Conservation (phyloP, 2,113 vertebrate species). For the Rhineura floridana region DNA sequence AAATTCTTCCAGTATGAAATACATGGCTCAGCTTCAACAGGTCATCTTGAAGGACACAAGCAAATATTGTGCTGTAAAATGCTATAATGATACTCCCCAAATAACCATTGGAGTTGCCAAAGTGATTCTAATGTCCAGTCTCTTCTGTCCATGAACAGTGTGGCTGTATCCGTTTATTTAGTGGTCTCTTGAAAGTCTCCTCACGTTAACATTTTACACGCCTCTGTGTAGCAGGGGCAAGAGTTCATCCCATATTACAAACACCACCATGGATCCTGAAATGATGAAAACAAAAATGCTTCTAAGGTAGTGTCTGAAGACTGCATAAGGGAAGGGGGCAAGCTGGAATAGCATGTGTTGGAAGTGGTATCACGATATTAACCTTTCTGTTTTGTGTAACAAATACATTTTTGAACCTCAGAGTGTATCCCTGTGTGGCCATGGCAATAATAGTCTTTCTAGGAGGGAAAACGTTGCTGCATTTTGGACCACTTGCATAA, state of each 20-base stretch:
- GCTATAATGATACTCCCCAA: constrained; percentile 19
- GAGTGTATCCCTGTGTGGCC: neutral
- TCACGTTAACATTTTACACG: neutral
- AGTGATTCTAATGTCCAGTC: neutral
- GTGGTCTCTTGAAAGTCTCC: neutral
- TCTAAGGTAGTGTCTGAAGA: neutral
- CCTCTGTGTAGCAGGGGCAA: constrained; percentile 48
- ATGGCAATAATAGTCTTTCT: neutral
- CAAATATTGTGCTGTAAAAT: constrained; percentile 7
- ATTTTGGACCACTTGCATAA: neutral
- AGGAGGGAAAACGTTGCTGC: neutral
- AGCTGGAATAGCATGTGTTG: neutral
- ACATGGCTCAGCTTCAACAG: constrained; percentile 9
- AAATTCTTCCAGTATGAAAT: constrained; percentile 33
- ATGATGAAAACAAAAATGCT: constrained; percentile 23
- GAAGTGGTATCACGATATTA: neutral
- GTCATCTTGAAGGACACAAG: neutral
- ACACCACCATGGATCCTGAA: constrained; percentile 68
- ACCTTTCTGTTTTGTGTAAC: neutral
- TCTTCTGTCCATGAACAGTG: neutral
- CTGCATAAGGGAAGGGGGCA: no score
- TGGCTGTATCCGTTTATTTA: neutral
- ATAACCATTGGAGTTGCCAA: constrained; percentile 14
- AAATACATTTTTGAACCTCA: neutral
- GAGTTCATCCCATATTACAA: constrained; percentile 59